These are phyloP conservation scores for Clostera curtula DNA, from an alignment of 2,888 invertebrate genomes.

Conservation along the genomic window DNA sequence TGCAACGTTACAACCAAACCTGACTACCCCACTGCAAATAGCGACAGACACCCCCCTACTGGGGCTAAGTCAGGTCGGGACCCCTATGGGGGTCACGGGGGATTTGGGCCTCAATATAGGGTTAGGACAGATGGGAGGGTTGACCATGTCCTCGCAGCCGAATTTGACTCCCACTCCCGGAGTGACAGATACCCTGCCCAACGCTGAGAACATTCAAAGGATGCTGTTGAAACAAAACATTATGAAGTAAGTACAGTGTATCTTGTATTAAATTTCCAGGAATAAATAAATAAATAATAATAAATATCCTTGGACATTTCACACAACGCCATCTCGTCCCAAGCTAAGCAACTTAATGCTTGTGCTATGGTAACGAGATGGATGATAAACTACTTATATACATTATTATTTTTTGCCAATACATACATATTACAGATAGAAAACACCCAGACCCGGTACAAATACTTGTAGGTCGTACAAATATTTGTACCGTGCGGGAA, in stretches of 20 bases:
- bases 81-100: conserved; percentile 43
- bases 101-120: conserved; percentile 42
- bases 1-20: conserved; percentile 37
- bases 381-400: too few species aligned
- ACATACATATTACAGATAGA: too few species aligned
- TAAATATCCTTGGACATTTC: too few species aligned
- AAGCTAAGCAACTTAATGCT: too few species aligned
- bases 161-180: conserved; percentile 40
- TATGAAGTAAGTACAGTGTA: conserved; percentile 57
- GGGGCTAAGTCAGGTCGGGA: conserved; percentile 53
- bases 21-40: conserved; percentile 59
- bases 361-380: too few species aligned
- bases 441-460: too few species aligned
- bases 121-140: conserved; percentile 19
- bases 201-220: conserved; percentile 63
- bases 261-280: not conserved
- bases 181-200: conserved; percentile 36
- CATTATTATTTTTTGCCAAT: too few species aligned
- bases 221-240: conserved; percentile 70
- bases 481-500: too few species aligned
- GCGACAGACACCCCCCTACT: conserved; percentile 53
- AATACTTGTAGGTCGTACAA: too few species aligned
- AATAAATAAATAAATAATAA: too few species aligned
- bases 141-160: conserved; percentile 32
- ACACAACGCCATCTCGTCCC: too few species aligned